These are phyloP conservation scores for Brenthis daphne DNA, from an alignment of 2,888 invertebrate species.

Conservation along the genomic window DNA sequence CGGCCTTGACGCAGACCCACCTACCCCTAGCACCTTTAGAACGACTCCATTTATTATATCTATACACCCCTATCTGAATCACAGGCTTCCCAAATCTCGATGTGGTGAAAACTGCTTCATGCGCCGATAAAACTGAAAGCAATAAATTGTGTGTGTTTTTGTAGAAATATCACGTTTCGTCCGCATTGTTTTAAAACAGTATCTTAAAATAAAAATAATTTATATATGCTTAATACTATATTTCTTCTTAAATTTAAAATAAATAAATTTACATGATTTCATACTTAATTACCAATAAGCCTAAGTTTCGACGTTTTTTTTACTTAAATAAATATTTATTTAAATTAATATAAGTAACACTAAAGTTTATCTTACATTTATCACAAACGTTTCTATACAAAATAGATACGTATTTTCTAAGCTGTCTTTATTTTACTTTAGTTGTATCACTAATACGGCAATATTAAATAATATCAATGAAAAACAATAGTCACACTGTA, in stretches of 20 bases:
- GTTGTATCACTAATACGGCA: neutral
- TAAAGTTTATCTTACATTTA: neutral
- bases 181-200: neutral
- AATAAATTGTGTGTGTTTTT: neutral
- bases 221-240: conserved; percentile 2
- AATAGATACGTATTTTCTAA: neutral
- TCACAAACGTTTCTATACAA: conserved; percentile 13
- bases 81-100: conserved; percentile 43
- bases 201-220: conserved; percentile 1
- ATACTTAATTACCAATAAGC: neutral
- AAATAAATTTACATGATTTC: conserved; percentile 6
- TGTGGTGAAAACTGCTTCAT: conserved; percentile 31
- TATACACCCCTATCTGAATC: conserved; percentile 42
- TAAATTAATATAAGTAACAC: neutral
- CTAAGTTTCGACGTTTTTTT: neutral
- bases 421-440: neutral
- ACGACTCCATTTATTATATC: conserved; percentile 43
- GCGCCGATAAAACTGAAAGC: conserved; percentile 1
- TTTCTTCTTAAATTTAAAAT: conserved; percentile 11
- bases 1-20: conserved; percentile 48
- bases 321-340: neutral
- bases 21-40: conserved; percentile 39
- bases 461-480: neutral
- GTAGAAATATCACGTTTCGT: neutral
- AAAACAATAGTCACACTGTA: neutral